Evolutionary conservation across 2,797 vertebrate species (phyloP), one percentile per base, ranked within the genome.

Genomic region (Hoplostethus mediterraneus): DNA sequence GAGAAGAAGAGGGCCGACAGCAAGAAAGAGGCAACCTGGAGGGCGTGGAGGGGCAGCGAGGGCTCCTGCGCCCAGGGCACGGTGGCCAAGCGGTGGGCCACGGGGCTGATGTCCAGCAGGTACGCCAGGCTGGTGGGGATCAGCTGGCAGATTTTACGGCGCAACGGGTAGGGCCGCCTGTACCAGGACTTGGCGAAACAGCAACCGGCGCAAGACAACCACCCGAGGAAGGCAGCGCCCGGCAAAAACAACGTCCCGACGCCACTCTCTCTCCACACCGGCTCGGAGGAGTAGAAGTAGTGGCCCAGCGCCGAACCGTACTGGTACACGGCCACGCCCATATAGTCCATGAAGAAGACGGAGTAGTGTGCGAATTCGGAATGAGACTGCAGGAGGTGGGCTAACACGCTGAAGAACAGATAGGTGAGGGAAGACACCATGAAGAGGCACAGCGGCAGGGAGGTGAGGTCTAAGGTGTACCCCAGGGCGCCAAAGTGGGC

Each of bases 341-440:
- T 94, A 0, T 99, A 98, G 93, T 99, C 97, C 89, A 96, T 63
- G 0, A 97, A 98, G 88, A 98, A 98, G 82, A 98, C 91, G 3
- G 94, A 96, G 77, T 97, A 98, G 89, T 99, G 97, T 0, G 95
- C 93, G 1, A 94, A 88, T 87, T 97, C 95, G 0, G 97, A 97
- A 72, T 94, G 97, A 52, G 97, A 99, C 84, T 99, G 97, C 49
- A 98, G 87, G 6, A 98, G 94, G 81, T 98, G 97, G 38, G 97
- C 97, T 48, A 94, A 79, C 1, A 95, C 94, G 65, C 97, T 98
- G 85, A 94, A 96, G 5, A 71, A 92, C 72, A 98, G 91, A 78
- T 97, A 97, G 1, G 89, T 95, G 68, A 98, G 78, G 0, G 95
- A 91, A 0, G 97, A 96, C 63, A 95, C 69, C 54, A 96, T 63